These are phyloP conservation scores for Lamproptera curius DNA, from an alignment of 2,888 invertebrate species.

Conservation along the genomic window DNA sequence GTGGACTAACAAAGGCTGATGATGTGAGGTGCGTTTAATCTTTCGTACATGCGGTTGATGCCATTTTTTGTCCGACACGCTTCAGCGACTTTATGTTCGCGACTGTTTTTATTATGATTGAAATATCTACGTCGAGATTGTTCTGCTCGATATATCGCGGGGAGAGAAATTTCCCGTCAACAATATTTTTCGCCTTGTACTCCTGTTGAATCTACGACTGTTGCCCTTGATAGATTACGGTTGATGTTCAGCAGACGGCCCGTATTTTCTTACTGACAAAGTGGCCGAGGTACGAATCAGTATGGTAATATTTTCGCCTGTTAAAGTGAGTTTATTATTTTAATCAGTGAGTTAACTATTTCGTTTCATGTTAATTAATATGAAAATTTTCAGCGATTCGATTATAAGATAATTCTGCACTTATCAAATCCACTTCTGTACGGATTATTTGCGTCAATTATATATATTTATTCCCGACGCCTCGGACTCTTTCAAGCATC, in stretches of 20 bases:
- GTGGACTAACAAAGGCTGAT: too few species aligned
- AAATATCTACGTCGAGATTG: constrained; percentile 20
- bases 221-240: constrained; percentile 8
- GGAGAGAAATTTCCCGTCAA: constrained; percentile 9
- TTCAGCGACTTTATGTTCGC: constrained; percentile 14
- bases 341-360: too few species aligned
- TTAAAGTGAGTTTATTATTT: too few species aligned
- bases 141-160: constrained; percentile 13
- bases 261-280: constrained; percentile 3
- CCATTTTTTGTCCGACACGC: not conserved
- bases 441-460: too few species aligned
- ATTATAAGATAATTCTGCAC: too few species aligned
- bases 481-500: too few species aligned
- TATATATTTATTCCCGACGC: too few species aligned
- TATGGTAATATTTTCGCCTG: not conserved
- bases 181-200: constrained; percentile 5
- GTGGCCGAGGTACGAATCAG: not conserved
- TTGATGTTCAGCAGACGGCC: not conserved
- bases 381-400: too few species aligned
- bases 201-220: constrained; percentile 1
- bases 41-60: not conserved
- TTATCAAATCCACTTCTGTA: too few species aligned
- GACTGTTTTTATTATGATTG: constrained; percentile 22
- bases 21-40: not conserved
- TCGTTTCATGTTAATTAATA: too few species aligned